phyloP scores from a whole-genome alignment of 2,113 vertebrate genomes.

The Donacobius atricapilla region DNA sequence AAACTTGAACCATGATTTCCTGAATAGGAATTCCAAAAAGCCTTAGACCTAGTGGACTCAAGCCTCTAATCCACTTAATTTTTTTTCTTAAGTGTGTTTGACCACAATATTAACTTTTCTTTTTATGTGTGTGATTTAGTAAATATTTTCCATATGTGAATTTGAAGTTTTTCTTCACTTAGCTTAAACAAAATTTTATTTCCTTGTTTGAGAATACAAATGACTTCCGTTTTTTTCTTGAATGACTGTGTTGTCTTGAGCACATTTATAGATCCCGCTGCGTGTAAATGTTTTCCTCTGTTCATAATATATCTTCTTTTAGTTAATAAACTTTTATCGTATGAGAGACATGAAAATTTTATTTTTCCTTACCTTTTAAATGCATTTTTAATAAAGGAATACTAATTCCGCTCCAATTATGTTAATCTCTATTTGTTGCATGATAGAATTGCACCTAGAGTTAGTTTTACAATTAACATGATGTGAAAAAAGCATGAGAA shows the following conservation, averaged over 20 bases:
- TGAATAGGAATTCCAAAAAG: not conserved
- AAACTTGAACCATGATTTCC: not conserved
- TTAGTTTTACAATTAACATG: not conserved
- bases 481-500: not conserved
- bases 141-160: not conserved
- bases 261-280: not conserved
- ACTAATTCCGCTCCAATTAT: not conserved
- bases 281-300: not conserved
- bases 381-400: not conserved
- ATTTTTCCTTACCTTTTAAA: not conserved
- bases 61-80: not conserved
- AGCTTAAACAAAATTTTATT: not conserved
- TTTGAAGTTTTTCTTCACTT: not conserved
- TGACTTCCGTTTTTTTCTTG: not conserved
- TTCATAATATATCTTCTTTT: not conserved
- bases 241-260: not conserved
- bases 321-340: not conserved
- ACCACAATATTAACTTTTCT: not conserved
- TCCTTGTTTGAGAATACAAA: not conserved
- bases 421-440: not conserved
- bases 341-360: not conserved
- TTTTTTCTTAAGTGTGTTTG: not conserved
- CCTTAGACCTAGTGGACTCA: not conserved
- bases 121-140: not conserved
- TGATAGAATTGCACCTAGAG: accelerated